phyloP scores from a whole-genome alignment of 2,113 vertebrate species.

The Cyprinodon brontotheroides region DNA sequence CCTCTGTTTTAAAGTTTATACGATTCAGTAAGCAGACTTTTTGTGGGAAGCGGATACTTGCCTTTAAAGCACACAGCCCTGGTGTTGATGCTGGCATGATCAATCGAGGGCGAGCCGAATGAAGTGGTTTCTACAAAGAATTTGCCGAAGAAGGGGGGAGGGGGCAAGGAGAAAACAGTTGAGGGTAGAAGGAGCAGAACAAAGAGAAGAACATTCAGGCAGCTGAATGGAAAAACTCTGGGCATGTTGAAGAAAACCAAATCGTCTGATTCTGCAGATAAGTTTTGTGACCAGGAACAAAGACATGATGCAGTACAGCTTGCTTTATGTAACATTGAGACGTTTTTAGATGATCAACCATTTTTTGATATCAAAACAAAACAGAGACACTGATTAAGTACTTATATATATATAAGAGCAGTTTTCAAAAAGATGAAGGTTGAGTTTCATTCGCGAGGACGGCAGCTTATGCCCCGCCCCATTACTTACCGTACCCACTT shows the following conservation, averaged over 20 bases:
- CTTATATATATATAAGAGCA: background rate
- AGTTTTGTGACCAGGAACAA: constrained; percentile 30
- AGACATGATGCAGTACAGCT: constrained; percentile 27
- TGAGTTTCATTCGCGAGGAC: too few relatives aligned
- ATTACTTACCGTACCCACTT: too few relatives aligned
- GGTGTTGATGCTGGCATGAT: background rate
- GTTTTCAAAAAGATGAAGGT: background rate
- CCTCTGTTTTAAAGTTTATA: background rate
- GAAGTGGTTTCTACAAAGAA: background rate
- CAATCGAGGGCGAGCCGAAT: background rate
- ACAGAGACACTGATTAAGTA: background rate
- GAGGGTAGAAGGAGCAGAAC: background rate
- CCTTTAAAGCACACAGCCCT: background rate
- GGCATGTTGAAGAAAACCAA: background rate
- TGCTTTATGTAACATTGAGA: background rate
- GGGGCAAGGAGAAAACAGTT: background rate
- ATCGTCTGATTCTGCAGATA: background rate
- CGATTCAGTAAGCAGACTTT: background rate
- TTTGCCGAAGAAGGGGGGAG: background rate
- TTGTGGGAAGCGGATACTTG: background rate
- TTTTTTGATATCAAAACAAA: background rate
- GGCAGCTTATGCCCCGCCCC: too few relatives aligned
- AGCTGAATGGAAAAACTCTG: constrained; percentile 10
- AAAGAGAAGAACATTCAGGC: background rate
- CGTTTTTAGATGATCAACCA: background rate